Conservation (phyloP, 2,888 invertebrate species). For the Sipha maydis region DNA sequence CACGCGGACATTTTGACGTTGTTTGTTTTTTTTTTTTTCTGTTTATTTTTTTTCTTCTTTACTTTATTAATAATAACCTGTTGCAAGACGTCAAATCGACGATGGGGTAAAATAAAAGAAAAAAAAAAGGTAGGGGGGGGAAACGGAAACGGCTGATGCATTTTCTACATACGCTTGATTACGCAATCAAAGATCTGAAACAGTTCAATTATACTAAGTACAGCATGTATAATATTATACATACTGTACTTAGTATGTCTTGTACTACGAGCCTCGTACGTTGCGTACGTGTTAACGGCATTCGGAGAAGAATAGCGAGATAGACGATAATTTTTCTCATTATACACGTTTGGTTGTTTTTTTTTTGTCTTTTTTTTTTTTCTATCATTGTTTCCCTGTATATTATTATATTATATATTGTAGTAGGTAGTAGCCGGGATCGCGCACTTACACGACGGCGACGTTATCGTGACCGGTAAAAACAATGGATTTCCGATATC, state of each 20-base stretch:
- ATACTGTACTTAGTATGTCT: no score
- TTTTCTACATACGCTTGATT: slow-evolving; percentile 1
- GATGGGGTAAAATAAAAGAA: not conserved
- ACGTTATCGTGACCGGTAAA: slow-evolving; percentile 2
- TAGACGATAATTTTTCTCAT: not conserved
- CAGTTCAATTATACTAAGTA: slow-evolving; percentile 33
- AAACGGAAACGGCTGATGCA: slow-evolving; percentile 9
- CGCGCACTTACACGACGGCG: slow-evolving; percentile 5
- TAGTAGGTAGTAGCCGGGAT: not conserved
- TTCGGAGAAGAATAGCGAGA: not conserved
- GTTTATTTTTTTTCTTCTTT: slow-evolving; percentile 5
- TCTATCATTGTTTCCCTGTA: not conserved
- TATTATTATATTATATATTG: not conserved
- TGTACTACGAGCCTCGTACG: not conserved
- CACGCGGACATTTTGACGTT: slow-evolving; percentile 56
- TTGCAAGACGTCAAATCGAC: slow-evolving; percentile 52
- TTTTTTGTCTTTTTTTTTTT: not conserved
- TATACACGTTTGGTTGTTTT: not conserved
- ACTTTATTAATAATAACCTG: slow-evolving; percentile 32
- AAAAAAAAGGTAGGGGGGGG: not conserved
- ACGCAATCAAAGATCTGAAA: not conserved
- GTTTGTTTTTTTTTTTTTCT: slow-evolving; percentile 40
- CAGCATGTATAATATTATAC: no score
- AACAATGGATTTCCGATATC: not conserved
- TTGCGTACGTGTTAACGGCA: not conserved